Evolutionary conservation across 2,797 vertebrate species (phyloP), one percentile per base, ranked within the genome.

Genomic region (Acestrorhynchus altus): DNA sequence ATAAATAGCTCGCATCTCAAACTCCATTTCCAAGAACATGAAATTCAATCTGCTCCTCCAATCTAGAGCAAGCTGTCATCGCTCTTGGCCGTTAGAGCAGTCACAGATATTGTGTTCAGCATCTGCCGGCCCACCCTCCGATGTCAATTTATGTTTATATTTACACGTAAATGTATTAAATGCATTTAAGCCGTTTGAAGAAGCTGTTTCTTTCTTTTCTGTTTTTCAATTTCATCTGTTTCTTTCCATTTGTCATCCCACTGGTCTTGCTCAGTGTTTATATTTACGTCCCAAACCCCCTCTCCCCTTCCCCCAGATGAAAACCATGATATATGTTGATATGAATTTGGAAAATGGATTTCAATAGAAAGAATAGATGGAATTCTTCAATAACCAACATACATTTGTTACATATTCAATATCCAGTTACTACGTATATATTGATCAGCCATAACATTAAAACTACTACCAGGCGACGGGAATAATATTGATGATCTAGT

Each of bases 1-100:
- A 92, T 89, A 91, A 90, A 91, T 89, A 91, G 89, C 90, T 91
- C 89, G 86, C 87, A 84, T 92, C 90, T 93, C 89, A 91, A 91
- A 92, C 89, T 92, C 89, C 88, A 91, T 93, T 92, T 93, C 88
- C 89, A 88, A 91, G 90, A 92, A 92, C 91, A 92, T 90, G 91
- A 92, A 93, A 93, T 93, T 92, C 90, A 92, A 92, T 93, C 90
- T 90, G 85, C 81, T 86, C 74, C 86, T 90, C 87, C 90, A 89
- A 89, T 91, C 89, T 83, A 85, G 84, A 84, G 84, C 84, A 83
- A 73, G 67, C 88, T 88, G 89, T 88, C 92, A 90, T 89, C 90
- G 84, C 88, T 90, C 88, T 87, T 87, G 88, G 89, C 89, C 83
- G 90, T 89, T 91, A 91, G 86, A 88, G 89, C 90, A 90, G 89